Evolutionary conservation across 37 sponge, comb jelly and placozoan species (phyloP), one percentile per base, ranked within the genome.

Genomic region (Beroe ovata): DNA sequence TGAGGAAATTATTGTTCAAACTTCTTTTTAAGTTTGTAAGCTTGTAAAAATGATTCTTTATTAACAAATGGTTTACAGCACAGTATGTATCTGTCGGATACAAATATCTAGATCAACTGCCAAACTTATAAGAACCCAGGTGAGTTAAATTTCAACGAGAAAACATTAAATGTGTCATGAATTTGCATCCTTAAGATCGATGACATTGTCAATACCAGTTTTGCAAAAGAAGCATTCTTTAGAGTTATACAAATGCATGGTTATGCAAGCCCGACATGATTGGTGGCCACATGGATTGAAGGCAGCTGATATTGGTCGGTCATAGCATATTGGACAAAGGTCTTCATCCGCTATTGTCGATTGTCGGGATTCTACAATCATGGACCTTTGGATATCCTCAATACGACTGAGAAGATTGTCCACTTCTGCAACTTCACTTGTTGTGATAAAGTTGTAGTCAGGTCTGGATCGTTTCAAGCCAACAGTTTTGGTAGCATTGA

Each of bases 191-290:
- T 16, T 16, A 11, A 58, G 59, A 29, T 62, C 63, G 22, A 23
- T 62, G 8, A 62, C 26, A 29, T 62, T 62, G 26, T 71, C 38
- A 71, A 71, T 71, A 28, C 29, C 35, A 4, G 71, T 71, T 36
- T 71, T 71, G 71, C 71, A 71, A 38, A 71, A 71, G 71, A 71
- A 71, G 38, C 71, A 71, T 4, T 71, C 38, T 71, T 71, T 71
- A 71, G 36, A 71, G 29, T 71, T 71, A 36, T 71, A 71, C 8
- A 71, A 38, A 29, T 71, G 38, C 71, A 36, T 32, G 71, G 71
- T 71, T 3, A 71, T 71, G 20, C 71, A 71, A 6, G 71, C 71
- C 38, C 71, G 34, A 29, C 71, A 71, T 18, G 71, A 71, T 30
- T 30, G 30, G 35, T 71, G 71, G 8, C 71, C 38, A 71, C 71